These are phyloP conservation scores for Drosophila kohkoa DNA, from an alignment of 1,140 invertebrate species.

Conservation along the genomic window DNA sequence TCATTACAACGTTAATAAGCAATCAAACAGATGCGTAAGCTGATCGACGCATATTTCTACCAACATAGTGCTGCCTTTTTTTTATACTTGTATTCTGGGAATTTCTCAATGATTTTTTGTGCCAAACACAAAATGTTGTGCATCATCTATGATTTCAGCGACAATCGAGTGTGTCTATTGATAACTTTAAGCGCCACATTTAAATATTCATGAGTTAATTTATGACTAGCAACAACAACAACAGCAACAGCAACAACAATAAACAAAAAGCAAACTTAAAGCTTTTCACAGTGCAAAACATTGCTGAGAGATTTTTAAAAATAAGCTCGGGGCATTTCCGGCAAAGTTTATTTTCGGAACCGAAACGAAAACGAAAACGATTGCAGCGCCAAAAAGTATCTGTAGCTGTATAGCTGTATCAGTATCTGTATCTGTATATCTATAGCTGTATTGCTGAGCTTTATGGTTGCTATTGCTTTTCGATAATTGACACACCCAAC, in stretches of 20 bases:
- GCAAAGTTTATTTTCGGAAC: too few relatives aligned
- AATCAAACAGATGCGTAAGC: too few relatives aligned
- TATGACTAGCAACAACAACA: too few relatives aligned
- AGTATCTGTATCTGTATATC: too few relatives aligned
- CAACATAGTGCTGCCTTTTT: neutral
- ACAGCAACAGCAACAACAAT: neutral
- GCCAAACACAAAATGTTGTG: slow-evolving; percentile 25
- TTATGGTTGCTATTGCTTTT: slow-evolving; percentile 25
- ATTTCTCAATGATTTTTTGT: slow-evolving; percentile 66
- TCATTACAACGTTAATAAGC: too few relatives aligned
- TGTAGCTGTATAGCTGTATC: too few relatives aligned
- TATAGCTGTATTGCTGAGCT: slow-evolving; percentile 22
- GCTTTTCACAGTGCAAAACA: too few relatives aligned
- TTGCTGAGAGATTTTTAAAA: too few relatives aligned
- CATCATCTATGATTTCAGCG: slow-evolving; percentile 8
- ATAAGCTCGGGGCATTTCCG: too few relatives aligned
- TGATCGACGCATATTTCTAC: too few relatives aligned
- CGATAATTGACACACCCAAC: slow-evolving; percentile 63
- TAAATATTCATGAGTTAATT: slow-evolving; percentile 61
- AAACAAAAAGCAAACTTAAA: neutral
- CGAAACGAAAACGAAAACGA: too few relatives aligned
- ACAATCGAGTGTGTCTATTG: slow-evolving; percentile 53
- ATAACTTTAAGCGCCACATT: slow-evolving; percentile 76
- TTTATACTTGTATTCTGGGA: slow-evolving; percentile 43
- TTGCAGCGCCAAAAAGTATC: too few relatives aligned